Percentiles rank a stretch among this genome's conserved stretches.
Evolutionary conservation across 2,113 vertebrate genomes (phyloP).

Genomic region (Tupaia tana): DNA sequence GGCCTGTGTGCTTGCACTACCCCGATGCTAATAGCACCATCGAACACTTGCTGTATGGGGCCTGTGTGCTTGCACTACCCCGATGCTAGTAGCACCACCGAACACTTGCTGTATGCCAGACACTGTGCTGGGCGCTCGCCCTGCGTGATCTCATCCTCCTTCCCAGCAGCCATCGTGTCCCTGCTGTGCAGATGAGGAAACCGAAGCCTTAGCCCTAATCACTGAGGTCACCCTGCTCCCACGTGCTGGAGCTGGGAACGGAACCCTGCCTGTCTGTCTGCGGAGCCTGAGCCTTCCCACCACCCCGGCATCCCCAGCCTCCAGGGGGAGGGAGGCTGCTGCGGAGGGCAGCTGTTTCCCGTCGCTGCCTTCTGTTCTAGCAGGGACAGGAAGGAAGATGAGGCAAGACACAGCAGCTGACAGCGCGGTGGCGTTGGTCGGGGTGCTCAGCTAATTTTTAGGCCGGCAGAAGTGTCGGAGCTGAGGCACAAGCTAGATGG

Average conservation of each 20-base stretch:
- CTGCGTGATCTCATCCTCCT: neutral
- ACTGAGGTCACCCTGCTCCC: conserved; percentile 40
- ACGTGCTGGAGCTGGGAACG: neutral
- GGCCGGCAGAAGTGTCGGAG: neutral
- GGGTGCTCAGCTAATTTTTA: neutral
- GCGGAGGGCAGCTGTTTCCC: conserved; percentile 41
- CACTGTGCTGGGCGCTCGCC: neutral
- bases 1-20: neutral
- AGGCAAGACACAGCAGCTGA: conserved; percentile 61
- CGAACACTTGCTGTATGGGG: neutral
- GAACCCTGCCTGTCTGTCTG: neutral
- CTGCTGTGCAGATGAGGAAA: conserved; percentile 14
- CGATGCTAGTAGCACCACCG: no score
- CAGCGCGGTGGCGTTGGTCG: neutral
- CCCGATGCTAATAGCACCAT: no score
- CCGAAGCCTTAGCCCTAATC: conserved; percentile 41
- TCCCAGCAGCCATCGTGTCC: neutral
- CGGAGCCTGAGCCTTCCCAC: neutral
- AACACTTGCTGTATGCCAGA: neutral
- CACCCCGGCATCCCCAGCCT: neutral
- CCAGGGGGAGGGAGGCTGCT: neutral
- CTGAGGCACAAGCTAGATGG: neutral
- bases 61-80: neutral
- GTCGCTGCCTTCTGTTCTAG: conserved; percentile 14
- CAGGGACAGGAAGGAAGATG: conserved; percentile 67